Evolutionary conservation across 2,113 vertebrate species (phyloP), one percentile per base, ranked within the genome.

Genomic region (Dunckerocampus dactyliophorus): DNA sequence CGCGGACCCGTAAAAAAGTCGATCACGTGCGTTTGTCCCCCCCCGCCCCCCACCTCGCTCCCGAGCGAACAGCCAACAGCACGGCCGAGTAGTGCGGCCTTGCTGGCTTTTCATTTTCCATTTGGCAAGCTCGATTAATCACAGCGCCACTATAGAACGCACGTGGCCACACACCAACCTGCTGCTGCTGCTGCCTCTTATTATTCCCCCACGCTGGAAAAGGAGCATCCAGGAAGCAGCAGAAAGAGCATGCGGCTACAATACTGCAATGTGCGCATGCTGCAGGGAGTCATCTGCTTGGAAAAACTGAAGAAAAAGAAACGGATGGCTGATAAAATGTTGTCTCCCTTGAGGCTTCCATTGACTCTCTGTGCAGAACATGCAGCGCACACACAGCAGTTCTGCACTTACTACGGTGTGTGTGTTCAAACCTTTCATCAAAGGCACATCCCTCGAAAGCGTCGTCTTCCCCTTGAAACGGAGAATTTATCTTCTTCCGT

Each of bases 51-150:
- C 24, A 34, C 31, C 13, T 72, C 59, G 9, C 47, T 43, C 67
- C 71, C 71, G 74, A 65, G 74, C 71, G 70, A 74, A 77, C 80
- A 67, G 66, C 72, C 77, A 78, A 55, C 51, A 28, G 15, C 22
- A 5, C 50, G 63, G 53, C 79, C 52, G 65, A 83, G 78, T 78
- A 76, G 66, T 70, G 65, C 54, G 77, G 77, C 75, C 82, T 80
- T 49, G 47, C 71, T 77, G 76, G 71, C 78, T 76, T 85, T 89
- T 80, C 65, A 81, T 84, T 89, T 87, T 84, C 74, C 76, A 84
- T 85, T 87, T 87, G 83, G 85, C 84, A 83, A 84, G 85, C 85
- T 88, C 79, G 67, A 88, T 90, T 90, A 89, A 89, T 89, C 87
- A 83, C 75, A 67, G 62, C 77, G 64, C 69, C 75, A 72, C 80